Base-by-base conservation (phyloP, 2,888 invertebrate species). In the Atethmia centrago region DNA sequence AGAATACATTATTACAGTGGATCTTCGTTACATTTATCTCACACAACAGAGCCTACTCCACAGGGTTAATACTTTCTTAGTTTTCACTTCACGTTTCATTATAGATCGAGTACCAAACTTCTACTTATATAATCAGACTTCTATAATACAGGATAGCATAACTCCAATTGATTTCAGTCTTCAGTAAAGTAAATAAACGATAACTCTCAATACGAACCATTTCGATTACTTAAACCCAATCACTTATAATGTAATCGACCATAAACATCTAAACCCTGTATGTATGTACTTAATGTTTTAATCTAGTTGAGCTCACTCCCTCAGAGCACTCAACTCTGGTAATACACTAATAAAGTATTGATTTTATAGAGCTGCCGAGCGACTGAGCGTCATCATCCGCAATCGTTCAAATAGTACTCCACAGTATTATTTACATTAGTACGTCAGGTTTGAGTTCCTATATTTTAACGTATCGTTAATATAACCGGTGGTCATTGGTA, bases 281-380 rank as follows among this genome's bases (percentile, higher is more conserved):
- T 31, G 31, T 31, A 31, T 4, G 12, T 42, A 42, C 47, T 74
- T 53, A 67, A 58, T 42, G 59, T 80, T 76, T 67, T 64, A 63
- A 71, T 71, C 19, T 31, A 53, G n/a, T 55, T 28, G 12, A 56
- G 28, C 28, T 47, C 28, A n/a, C 28, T 42, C 42, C 21, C 36
- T 40, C 49, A 42, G 28, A 62, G 63, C 21, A 49, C 51, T 56
- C 12, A 0, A 56, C 19, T 49, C 14, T 7, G n/a, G 65, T 14
- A 56, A 31, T 70, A 25, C 82, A 74, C 67, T 56, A 67, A 78
- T 71, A 64, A 68, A 68, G 59, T 82, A 78, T 82, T 47, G 82
- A 78, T 81, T 81, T 67, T 65, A 82, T 81, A 70, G 63, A 55
- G 42, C 55, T 64, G 47, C 51, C 45, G 64, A 56, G 49, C 12